Evolutionary conservation across 2,888 invertebrate species (phyloP).

Genomic region (Archaeoteleia sp.): DNA sequence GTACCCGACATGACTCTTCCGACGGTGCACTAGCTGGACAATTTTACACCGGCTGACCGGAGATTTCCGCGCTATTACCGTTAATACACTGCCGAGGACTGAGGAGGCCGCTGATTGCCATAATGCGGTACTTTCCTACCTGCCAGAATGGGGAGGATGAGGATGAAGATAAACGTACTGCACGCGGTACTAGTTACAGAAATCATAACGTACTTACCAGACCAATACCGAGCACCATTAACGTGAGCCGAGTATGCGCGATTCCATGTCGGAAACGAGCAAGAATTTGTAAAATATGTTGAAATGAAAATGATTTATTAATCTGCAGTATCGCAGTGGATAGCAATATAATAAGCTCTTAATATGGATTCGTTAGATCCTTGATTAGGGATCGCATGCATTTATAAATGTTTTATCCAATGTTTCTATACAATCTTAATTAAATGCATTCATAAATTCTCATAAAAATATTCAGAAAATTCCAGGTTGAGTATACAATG

Average conservation of each 20-base stretch:
- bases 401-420: no score
- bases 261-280: background rate
- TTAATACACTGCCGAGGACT: slow-evolving; percentile 62
- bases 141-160: slow-evolving; percentile 15
- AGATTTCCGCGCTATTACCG: slow-evolving; percentile 66
- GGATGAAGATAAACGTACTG: slow-evolving; percentile 44
- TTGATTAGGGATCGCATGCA: no score
- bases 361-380: no score
- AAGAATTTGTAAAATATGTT: background rate
- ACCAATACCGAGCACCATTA: slow-evolving; percentile 18
- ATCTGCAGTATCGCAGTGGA: no score
- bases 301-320: background rate
- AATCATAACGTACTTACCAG: slow-evolving; percentile 62
- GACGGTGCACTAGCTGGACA: no score
- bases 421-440: no score
- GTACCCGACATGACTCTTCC: no score
- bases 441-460: no score
- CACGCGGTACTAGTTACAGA: slow-evolving; percentile 64
- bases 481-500: no score
- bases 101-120: slow-evolving; percentile 59
- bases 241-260: background rate
- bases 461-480: no score
- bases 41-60: slow-evolving; percentile 37
- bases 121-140: slow-evolving; percentile 44
- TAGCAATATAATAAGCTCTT: no score